A percentile compares a stretch with the other conserved stretches of the same genome.
phyloP scores from a whole-genome alignment of 1,140 invertebrate species.

The Oscheius sp. region DNA sequence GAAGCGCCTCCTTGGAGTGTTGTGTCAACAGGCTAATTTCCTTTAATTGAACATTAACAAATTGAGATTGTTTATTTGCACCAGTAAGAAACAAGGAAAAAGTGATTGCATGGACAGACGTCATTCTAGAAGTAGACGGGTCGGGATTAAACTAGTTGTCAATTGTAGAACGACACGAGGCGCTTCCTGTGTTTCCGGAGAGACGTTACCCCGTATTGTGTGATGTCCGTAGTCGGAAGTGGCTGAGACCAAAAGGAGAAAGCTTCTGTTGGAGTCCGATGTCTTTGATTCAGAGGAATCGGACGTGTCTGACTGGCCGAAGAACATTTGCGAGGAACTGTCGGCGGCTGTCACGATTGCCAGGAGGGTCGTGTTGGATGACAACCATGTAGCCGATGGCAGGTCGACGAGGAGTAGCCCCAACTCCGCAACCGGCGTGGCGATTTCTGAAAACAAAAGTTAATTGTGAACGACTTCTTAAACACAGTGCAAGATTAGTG shows the following conservation, averaged over 20 bases:
- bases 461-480: not conserved
- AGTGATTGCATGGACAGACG: too few relatives aligned
- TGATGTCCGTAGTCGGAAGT: not conserved
- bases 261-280: not conserved
- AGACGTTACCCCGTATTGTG: not conserved
- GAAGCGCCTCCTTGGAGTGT: too few relatives aligned
- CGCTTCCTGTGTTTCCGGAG: not conserved
- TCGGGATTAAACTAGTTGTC: not conserved
- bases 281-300: not conserved
- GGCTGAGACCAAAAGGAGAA: not conserved
- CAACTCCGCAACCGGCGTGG: constrained; percentile 2
- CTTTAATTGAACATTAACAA: too few relatives aligned
- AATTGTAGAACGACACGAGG: constrained; percentile 5
- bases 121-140: too few relatives aligned
- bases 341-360: not conserved
- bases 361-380: constrained; percentile 1
- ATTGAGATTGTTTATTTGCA: too few relatives aligned
- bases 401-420: not conserved
- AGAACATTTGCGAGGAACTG: not conserved
- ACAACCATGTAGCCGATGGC: constrained; percentile 15
- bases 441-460: not conserved
- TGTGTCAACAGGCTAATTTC: too few relatives aligned
- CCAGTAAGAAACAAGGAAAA: too few relatives aligned
- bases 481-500: too few relatives aligned
- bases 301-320: not conserved